Evolutionary conservation across 2,888 invertebrate species (phyloP).

Genomic region (Cerceris rybyensis): DNA sequence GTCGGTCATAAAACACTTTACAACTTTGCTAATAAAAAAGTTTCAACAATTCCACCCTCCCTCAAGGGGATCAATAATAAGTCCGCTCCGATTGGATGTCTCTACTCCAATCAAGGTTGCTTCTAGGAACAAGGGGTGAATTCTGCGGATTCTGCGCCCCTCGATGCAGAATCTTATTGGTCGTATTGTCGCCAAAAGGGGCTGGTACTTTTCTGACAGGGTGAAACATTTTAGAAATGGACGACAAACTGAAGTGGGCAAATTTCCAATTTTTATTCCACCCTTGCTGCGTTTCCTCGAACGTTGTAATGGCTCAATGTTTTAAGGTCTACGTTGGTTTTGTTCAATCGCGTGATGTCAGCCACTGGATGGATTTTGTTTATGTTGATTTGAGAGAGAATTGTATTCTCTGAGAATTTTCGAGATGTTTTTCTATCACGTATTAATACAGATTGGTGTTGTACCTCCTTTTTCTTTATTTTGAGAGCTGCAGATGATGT

Average conservation of each 20-base stretch:
- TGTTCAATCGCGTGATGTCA: slow-evolving; percentile 6
- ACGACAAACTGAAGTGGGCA: slow-evolving; percentile 47
- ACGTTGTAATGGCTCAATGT: slow-evolving; percentile 15
- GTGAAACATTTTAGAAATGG: slow-evolving; percentile 65
- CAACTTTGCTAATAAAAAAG: slow-evolving; percentile 72
- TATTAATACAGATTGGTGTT: too few species aligned
- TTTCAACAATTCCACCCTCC: slow-evolving; percentile 66
- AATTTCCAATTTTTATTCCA: slow-evolving; percentile 50
- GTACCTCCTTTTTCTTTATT: too few species aligned
- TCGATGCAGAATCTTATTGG: slow-evolving; percentile 64
- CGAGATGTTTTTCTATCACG: too few species aligned
- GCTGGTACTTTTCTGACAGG: slow-evolving; percentile 62
- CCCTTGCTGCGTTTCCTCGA: slow-evolving; percentile 26
- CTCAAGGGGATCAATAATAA: slow-evolving; percentile 57
- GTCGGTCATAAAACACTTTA: slow-evolving; percentile 72
- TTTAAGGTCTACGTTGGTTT: slow-evolving; percentile 8
- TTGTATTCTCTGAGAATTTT: too few species aligned
- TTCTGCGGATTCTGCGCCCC: slow-evolving; percentile 74
- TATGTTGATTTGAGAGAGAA: too few species aligned
- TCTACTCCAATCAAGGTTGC: slow-evolving; percentile 63
- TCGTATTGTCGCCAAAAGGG: slow-evolving; percentile 65
- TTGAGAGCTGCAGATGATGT: too few species aligned
- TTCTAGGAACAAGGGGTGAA: slow-evolving; percentile 60
- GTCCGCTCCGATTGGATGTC: slow-evolving; percentile 63
- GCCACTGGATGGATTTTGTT: too few species aligned